Evolutionary conservation across 2,113 vertebrate genomes (phyloP).

Genomic region (Rafetus swinhoei): DNA sequence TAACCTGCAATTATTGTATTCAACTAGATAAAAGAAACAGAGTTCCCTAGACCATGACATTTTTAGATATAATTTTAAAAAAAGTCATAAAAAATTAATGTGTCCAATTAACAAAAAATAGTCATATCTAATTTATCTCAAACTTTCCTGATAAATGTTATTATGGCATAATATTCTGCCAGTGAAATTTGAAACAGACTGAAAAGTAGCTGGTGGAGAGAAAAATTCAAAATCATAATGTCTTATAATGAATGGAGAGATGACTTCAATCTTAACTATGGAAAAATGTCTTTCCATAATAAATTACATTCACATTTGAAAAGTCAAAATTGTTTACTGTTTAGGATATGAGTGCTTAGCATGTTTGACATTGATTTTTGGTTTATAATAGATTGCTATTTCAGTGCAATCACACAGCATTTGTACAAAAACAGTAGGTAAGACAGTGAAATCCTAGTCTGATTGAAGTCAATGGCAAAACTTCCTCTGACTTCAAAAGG

Average conservation of each 20-base stretch:
- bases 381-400: neutral
- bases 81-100: neutral
- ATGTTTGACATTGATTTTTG: rapidly evolving
- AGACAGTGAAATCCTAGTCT: neutral
- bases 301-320: neutral
- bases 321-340: rapidly evolving
- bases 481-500: neutral
- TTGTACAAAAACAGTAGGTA: neutral
- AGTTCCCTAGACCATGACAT: neutral
- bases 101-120: neutral
- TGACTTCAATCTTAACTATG: rapidly evolving
- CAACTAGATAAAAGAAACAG: neutral
- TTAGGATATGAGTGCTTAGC: neutral
- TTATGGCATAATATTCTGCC: neutral
- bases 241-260: neutral
- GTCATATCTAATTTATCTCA: neutral
- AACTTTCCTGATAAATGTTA: neutral
- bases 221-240: neutral
- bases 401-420: rapidly evolving
- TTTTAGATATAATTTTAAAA: neutral
- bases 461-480: neutral
- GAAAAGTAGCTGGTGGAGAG: neutral
- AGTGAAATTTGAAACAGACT: neutral
- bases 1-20: neutral
- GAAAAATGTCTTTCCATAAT: neutral